Evolutionary conservation across 2,797 vertebrate species (phyloP), one percentile per base, ranked within the genome.

Genomic region (Catamblyrhynchus diadema): DNA sequence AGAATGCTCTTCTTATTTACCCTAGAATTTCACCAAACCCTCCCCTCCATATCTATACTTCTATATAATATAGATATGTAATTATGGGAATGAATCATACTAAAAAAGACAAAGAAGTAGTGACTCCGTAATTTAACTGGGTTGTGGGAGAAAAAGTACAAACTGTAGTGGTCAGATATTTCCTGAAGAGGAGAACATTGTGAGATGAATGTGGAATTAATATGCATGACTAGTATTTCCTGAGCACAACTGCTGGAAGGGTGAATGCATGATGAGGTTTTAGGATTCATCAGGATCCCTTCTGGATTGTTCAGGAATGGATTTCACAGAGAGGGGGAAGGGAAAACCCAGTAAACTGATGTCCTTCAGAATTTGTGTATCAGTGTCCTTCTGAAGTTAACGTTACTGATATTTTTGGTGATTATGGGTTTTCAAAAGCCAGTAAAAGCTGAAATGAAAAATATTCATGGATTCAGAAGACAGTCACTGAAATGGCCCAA

Each of bases 81-180:
- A 93, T 93, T 96, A 70, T 70, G 65, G 88, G 62, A 88, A 21
- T 3, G 14, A 82, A 39, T 73, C 54, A 60, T 56, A 39, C 78
- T 24, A 33, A 89, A 71, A 62, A 82, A 22, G 41, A 73, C 53
- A 71, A 81, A 93, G 33, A 37, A 37, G 24, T 50, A 91, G 21
- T 30, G 27, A 86, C 47, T 93, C 65, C 92, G 45, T 93, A 81
- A 93, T 96, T 95, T 89, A 62, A 51, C 44, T 85, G 51, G 35
- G 8, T 42, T 93, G 53, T 77, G 90, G 88, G 42, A 80, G 28
- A 45, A 75, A 74, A 92, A 86, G 51, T 33, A 27, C 24, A 69
- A 88, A 72, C 44, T 71, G 9, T 8, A 61, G 61, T 37, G 85
- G 54, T 30, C 89, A 91, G 56, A 51, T 88, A 62, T 48, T 91